Base-by-base conservation (phyloP, 2,888 invertebrate genomes). In the Heliconius ethilla region DNA sequence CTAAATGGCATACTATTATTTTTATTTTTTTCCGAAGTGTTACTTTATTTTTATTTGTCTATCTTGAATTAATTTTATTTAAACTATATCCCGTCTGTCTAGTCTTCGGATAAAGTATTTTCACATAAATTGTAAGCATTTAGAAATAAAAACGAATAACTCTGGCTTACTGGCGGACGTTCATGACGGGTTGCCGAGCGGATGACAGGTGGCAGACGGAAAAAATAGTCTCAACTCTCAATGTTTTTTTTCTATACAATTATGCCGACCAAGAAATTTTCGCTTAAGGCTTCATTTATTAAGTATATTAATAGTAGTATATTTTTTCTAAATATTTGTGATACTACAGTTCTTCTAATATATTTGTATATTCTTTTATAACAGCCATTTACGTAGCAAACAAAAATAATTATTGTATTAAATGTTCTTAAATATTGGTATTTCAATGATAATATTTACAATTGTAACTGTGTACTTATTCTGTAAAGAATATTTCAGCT, bases 121-220 rank as follows among this genome's bases (percentile, higher is more conserved):
- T 37, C 67, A 37, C 33, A 40, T 67, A 7, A 25, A 40, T 15
- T 40, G 25, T 69, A n/a, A 25, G 25, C n/a, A 29, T 55, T 33
- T 59, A n/a, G 11, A 22, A 33, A 33, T 72, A 25, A 72, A 59
- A 59, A n/a, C n/a, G 27, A 59, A 72, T 33, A 33, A 45, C 25
- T 63, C 62, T 15, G 37, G 40, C 25, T 63, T 45, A 63, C 63
- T 25, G 15, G 63, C 63, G 74, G 63, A 25, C 67, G 77, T 67
- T 55, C 40, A 29, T 74, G 77, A 77, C 73, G 77, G 59, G 73
- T 73, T 73, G 76, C 73, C 27, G 76, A 73, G 78, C 78, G 78
- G 78, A 78, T 78, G 78, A 73, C 78, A 78, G 78, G 76, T 78
- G 78, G 78, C 67, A 76, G 73, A 78, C 78, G 78, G 33, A 67